phyloP scores from a whole-genome alignment of 35 echinoderm and acorn worm species.

The Apostichopus parvimensis region DNA sequence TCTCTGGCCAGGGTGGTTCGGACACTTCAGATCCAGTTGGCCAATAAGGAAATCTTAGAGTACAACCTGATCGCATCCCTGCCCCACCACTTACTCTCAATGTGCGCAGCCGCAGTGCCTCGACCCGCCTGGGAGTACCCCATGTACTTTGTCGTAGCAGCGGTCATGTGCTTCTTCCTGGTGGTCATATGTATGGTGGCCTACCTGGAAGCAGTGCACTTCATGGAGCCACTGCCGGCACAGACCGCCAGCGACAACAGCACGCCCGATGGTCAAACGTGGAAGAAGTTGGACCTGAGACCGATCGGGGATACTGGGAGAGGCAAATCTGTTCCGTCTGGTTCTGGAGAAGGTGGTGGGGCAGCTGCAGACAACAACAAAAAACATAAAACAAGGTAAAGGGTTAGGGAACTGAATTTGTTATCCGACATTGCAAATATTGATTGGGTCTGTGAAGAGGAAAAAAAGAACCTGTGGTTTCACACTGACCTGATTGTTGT shows the following conservation, averaged over 20 bases:
- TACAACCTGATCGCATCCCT: conserved; percentile 93
- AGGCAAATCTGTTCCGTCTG: conserved; percentile 27
- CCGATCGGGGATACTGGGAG: conserved; percentile 55
- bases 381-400: conserved; percentile 28
- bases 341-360: conserved; percentile 67
- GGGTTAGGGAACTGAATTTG: not conserved
- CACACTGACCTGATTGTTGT: no score
- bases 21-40: conserved; percentile 70
- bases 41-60: conserved; percentile 71
- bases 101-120: conserved; percentile 86
- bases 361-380: conserved; percentile 5
- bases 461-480: no score
- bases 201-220: conserved; percentile 84
- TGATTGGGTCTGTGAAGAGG: no score
- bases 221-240: conserved; percentile 65
- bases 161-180: conserved; percentile 79
- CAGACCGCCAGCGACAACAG: conserved; percentile 44
- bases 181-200: conserved; percentile 79
- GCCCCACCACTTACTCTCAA: conserved; percentile 86
- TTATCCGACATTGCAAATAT: no score
- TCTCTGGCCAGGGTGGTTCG: conserved; percentile 78
- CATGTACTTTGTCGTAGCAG: conserved; percentile 66
- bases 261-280: not conserved
- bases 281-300: conserved; percentile 85
- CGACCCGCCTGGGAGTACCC: conserved; percentile 85